phyloP scores from a whole-genome alignment of 2,888 invertebrate genomes.

The Apamea epomidion region DNA sequence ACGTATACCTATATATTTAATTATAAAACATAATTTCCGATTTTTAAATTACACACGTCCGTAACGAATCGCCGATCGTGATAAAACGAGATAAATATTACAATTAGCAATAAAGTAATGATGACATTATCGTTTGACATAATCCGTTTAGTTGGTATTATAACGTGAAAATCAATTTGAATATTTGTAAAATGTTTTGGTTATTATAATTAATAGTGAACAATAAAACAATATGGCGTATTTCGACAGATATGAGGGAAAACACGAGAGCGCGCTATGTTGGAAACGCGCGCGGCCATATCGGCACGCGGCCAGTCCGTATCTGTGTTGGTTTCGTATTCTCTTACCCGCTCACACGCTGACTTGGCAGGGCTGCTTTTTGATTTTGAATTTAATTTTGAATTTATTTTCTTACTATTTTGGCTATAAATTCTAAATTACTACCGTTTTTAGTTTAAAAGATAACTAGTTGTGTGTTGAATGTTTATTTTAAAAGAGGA shows the following conservation, averaged over 20 bases:
- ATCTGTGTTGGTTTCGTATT: constrained; percentile 83
- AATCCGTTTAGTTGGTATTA: constrained; percentile 39
- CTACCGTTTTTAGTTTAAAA: background rate
- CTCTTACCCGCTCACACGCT: constrained; percentile 86
- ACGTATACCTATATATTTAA: constrained; percentile 37
- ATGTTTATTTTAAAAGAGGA: background rate
- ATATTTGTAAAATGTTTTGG: constrained; percentile 60
- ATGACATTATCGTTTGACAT: constrained; percentile 51
- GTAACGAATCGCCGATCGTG: constrained; percentile 58
- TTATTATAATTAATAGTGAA: constrained; percentile 73
- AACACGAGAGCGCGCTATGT: constrained; percentile 78
- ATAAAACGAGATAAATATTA: constrained; percentile 65
- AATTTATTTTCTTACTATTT: constrained; percentile 27
- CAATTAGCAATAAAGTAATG: constrained; percentile 60
- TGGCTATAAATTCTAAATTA: background rate
- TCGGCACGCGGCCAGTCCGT: constrained; percentile 80
- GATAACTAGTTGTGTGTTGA: rapidly evolving
- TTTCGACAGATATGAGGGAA: constrained; percentile 84
- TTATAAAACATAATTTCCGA: constrained; percentile 58
- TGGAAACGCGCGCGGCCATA: constrained; percentile 79
- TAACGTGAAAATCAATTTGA: constrained; percentile 46
- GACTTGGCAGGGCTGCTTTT: constrained; percentile 79
- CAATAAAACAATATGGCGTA: constrained; percentile 87
- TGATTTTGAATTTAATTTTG: constrained; percentile 54
- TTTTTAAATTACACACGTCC: constrained; percentile 63